phyloP scores from a whole-genome alignment of 2,113 vertebrate genomes.

The Lepidiolamprologus cunningtoni region DNA sequence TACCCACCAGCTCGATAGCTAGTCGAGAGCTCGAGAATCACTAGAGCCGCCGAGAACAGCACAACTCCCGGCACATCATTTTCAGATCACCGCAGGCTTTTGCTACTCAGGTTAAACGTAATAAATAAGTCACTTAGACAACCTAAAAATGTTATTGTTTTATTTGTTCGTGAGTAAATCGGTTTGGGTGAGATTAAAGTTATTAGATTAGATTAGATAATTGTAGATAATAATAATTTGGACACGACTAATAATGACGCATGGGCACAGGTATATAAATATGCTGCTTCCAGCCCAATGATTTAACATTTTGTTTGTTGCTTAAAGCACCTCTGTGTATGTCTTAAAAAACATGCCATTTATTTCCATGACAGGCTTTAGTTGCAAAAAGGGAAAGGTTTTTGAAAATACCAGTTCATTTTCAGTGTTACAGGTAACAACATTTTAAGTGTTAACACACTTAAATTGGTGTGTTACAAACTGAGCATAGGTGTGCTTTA shows the following conservation, averaged over 20 bases:
- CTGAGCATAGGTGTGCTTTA: not conserved
- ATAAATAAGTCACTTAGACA: too few relatives aligned
- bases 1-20: not conserved
- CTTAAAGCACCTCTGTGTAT: not conserved
- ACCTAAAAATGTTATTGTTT: too few relatives aligned
- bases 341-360: not conserved
- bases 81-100: rapidly evolving
- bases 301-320: not conserved
- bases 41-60: rapidly evolving
- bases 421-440: not conserved
- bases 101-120: rapidly evolving
- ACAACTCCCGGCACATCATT: too few relatives aligned
- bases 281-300: not conserved
- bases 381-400: not conserved
- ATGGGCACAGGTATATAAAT: not conserved
- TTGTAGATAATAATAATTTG: not conserved
- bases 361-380: not conserved
- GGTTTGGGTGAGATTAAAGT: too few relatives aligned
- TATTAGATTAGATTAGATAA: not conserved
- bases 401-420: not conserved
- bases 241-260: not conserved
- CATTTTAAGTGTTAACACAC: not conserved
- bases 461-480: not conserved
- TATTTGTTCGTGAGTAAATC: too few relatives aligned
- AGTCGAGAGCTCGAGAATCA: rapidly evolving